A percentile compares a stretch with the other conserved stretches of the same genome.
Evolutionary conservation across 2,113 vertebrate genomes (phyloP).

Genomic region (human): GRCh38 chr1:210569501-210570000

Average conservation of each 20-base stretch:
- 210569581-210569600: neutral
- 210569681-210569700: neutral
- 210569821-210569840: neutral
- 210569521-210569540: neutral
- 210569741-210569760: neutral
- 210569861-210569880: neutral
- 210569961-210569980: neutral
- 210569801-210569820: neutral
- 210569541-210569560: neutral
- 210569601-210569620: neutral
- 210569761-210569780: neutral
- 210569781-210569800: fast-evolving
- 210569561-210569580: neutral
- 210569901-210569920: neutral
- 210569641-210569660: neutral
- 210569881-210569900: neutral
- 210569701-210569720: neutral
- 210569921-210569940: neutral
- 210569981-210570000: neutral
- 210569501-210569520: neutral
- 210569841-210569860: neutral
- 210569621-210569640: neutral
- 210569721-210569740: neutral
- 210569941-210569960: neutral
- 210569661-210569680: neutral